Conservation (phyloP, 2,797 vertebrate species). For the Pantherophis alleghaniensis region DNA sequence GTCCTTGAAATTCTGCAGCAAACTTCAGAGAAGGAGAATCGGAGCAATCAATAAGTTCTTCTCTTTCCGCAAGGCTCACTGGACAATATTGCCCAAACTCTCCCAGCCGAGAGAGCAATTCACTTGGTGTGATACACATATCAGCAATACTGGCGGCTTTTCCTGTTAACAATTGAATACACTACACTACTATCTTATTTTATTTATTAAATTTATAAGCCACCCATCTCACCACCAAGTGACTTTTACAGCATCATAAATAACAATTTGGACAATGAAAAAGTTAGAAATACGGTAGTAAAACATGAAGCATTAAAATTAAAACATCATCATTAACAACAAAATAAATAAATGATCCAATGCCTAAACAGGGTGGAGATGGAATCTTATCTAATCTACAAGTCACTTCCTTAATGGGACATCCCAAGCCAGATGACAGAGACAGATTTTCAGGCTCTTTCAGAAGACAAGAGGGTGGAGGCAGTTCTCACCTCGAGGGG, state of each 20-base stretch:
- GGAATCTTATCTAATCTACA: background rate
- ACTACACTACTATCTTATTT: background rate
- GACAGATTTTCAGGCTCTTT: background rate
- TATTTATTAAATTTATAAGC: background rate
- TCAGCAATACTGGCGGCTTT: constrained; percentile 84
- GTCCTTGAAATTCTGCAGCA: constrained; percentile 82
- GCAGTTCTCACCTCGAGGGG: background rate
- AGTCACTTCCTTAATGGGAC: background rate
- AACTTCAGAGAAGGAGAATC: constrained; percentile 72
- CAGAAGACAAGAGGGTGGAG: background rate
- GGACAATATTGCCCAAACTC: constrained; percentile 90
- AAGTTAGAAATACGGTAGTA: background rate
- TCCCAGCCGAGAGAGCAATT: constrained; percentile 80
- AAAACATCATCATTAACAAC: background rate
- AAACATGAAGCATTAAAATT: background rate
- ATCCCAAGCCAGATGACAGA: background rate
- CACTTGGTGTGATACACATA: constrained; percentile 84
- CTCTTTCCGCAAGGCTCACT: constrained; percentile 83
- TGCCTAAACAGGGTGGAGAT: background rate
- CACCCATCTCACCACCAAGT: background rate
- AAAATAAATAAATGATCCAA: background rate
- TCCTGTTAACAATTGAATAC: constrained; percentile 69
- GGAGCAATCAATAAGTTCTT: constrained; percentile 85
- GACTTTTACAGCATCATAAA: background rate
- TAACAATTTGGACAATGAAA: background rate